Percentiles rank a stretch among this genome's conserved stretches.
These are phyloP conservation scores for Papilio xuthus DNA, from an alignment of 1,140 invertebrate species.

Conservation along the genomic window DNA sequence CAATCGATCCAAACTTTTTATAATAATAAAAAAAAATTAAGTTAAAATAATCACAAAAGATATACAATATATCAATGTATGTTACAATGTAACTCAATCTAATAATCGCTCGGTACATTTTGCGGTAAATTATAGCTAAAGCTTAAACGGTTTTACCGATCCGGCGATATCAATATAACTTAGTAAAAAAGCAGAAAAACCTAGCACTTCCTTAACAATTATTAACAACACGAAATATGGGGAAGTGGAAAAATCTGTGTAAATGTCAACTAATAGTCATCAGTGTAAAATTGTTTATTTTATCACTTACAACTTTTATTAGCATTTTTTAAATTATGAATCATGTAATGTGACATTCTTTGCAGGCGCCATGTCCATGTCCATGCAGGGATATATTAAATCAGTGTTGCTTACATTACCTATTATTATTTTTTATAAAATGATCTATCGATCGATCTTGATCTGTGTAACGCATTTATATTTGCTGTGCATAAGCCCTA, in stretches of 20 bases:
- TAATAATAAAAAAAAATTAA: too few species aligned
- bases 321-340: background rate
- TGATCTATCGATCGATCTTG: background rate
- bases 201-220: background rate
- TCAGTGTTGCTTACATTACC: background rate
- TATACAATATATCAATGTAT: background rate
- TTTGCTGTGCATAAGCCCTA: constrained; percentile 8
- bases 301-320: background rate
- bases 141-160: background rate
- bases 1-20: background rate
- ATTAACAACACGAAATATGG: background rate
- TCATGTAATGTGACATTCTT: background rate
- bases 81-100: background rate
- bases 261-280: constrained; percentile 3
- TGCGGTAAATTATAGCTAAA: background rate
- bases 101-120: background rate
- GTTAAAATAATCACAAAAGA: too few species aligned
- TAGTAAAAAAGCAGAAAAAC: background rate
- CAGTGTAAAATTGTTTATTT: background rate
- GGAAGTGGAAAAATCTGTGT: background rate
- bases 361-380: background rate
- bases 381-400: background rate
- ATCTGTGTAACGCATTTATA: background rate
- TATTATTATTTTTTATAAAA: background rate
- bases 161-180: background rate